Percentiles rank a stretch among this genome's conserved stretches.
phyloP scores from a whole-genome alignment of 2,797 vertebrate species.

The Catostomus latipinnis region DNA sequence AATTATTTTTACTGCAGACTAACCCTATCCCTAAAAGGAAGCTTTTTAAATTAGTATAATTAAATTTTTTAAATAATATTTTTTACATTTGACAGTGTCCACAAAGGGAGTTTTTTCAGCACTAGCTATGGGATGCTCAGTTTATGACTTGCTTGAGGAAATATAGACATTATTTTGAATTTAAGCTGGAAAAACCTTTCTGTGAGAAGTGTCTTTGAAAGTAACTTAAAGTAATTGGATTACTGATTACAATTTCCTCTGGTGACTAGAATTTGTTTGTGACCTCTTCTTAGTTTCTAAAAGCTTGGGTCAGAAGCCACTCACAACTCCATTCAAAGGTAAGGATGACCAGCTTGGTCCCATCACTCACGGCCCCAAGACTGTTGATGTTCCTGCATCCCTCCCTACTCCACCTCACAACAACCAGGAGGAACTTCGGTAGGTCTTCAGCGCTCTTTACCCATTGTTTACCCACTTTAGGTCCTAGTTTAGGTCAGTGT shows the following conservation, averaged over 20 bases:
- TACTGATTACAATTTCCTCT: neutral
- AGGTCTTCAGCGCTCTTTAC: constrained; percentile 5
- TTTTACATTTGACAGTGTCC: too few relatives aligned
- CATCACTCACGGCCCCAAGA: constrained; percentile 86
- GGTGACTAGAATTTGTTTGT: neutral
- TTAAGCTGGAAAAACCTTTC: too few relatives aligned
- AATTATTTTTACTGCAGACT: too few relatives aligned
- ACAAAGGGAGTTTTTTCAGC: too few relatives aligned
- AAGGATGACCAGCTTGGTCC: constrained; percentile 86
- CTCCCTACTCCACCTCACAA: constrained; percentile 98
- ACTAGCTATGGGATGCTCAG: too few relatives aligned
- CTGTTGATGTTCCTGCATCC: constrained; percentile 93
- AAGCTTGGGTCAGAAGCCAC: constrained; percentile 81
- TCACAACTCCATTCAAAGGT: constrained; percentile 79
- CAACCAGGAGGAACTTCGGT: constrained; percentile 96
- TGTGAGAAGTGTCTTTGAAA: too few relatives aligned
- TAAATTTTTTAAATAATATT: too few relatives aligned
- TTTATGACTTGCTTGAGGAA: too few relatives aligned
- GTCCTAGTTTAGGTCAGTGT: neutral
- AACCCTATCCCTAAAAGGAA: too few relatives aligned
- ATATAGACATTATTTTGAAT: too few relatives aligned
- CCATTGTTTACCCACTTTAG: neutral
- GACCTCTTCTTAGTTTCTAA: constrained; percentile 49
- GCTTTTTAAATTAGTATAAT: too few relatives aligned
- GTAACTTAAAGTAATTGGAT: too few relatives aligned